phyloP scores from a whole-genome alignment of 1,140 invertebrate genomes.

The Coelopa frigida region DNA sequence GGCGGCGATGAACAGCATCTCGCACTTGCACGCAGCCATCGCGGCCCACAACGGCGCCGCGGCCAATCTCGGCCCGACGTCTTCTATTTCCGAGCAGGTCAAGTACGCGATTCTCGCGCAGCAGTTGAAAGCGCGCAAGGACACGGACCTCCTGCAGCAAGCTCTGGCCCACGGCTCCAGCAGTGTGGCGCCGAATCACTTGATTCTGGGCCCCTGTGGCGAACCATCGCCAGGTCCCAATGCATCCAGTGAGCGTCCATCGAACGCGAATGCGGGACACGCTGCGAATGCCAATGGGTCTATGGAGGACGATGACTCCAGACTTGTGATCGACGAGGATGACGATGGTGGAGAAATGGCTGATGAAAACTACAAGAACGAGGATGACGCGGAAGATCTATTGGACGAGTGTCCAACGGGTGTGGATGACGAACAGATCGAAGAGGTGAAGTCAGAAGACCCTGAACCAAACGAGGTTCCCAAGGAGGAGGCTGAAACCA shows the following conservation, averaged over 20 bases:
- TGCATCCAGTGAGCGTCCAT: no score
- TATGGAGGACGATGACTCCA: conserved; percentile 47
- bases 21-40: conserved; percentile 13
- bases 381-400: conserved; percentile 34
- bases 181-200: conserved; percentile 24
- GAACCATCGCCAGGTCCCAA: background rate
- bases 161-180: conserved; percentile 37
- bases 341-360: conserved; percentile 26
- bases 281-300: conserved; percentile 9
- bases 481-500: conserved; percentile 48
- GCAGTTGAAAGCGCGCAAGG: conserved; percentile 56
- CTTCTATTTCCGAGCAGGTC: conserved; percentile 61
- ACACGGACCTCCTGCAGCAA: conserved; percentile 43
- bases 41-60: conserved; percentile 6
- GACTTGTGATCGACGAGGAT: conserved; percentile 48
- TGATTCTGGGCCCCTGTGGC: conserved; percentile 14
- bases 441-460: conserved; percentile 1
- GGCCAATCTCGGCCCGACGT: conserved; percentile 1
- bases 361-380: conserved; percentile 9
- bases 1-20: conserved; percentile 19
- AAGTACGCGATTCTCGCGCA: conserved; percentile 72
- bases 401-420: conserved; percentile 20
- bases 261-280: no score
- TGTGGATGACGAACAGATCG: background rate
- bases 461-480: conserved; percentile 15